Evolutionary conservation across 2,888 invertebrate genomes (phyloP).

Genomic region (Xestia ashworthii): DNA sequence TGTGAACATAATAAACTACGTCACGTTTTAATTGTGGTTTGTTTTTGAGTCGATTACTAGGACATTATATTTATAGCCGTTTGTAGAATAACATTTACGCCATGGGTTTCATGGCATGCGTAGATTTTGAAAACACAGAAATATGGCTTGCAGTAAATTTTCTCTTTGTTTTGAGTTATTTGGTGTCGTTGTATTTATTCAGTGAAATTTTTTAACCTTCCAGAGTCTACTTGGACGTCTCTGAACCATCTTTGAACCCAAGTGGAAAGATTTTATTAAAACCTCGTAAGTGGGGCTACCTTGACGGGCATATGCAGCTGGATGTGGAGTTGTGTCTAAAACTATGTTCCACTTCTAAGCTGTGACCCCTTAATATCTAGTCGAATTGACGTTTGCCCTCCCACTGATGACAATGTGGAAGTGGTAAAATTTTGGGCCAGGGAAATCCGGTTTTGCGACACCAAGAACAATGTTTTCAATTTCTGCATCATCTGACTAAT

Average conservation of each 20-base stretch:
- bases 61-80: slow-evolving; percentile 1
- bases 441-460: neutral
- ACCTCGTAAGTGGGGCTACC: neutral
- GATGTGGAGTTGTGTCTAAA: neutral
- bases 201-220: neutral
- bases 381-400: neutral
- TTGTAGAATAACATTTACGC: neutral
- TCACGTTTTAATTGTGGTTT: slow-evolving; percentile 23
- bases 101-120: neutral
- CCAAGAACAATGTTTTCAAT: neutral
- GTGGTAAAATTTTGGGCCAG: neutral
- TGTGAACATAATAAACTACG: slow-evolving; percentile 9
- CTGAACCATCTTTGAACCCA: neutral
- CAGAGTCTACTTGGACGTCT: neutral
- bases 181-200: neutral
- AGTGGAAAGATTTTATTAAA: neutral
- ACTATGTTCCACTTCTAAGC: neutral
- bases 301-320: neutral
- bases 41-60: slow-evolving; percentile 5
- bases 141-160: neutral
- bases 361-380: neutral
- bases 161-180: neutral
- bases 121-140: neutral
- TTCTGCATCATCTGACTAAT: neutral
- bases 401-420: neutral